phyloP scores from a whole-genome alignment of 2,888 invertebrate genomes.

The Arctia plantaginis region DNA sequence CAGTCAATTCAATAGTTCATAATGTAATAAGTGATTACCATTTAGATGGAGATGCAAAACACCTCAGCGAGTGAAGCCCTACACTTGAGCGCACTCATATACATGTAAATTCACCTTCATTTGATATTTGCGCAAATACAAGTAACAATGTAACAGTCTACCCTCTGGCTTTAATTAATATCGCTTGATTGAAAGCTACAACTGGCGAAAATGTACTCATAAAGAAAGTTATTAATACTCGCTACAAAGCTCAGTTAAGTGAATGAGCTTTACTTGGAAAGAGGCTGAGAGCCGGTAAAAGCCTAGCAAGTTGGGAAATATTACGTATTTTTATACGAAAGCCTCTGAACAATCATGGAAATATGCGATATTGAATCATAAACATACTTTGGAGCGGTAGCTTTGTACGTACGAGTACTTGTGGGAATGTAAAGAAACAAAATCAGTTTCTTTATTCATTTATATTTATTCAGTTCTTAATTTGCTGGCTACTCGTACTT shows the following conservation, averaged over 20 bases:
- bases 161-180: conserved; percentile 14
- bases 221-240: conserved; percentile 17
- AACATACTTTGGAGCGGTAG: background rate
- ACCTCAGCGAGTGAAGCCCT: conserved; percentile 42
- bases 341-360: conserved; percentile 6
- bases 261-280: conserved; percentile 15
- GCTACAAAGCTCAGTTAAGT: conserved; percentile 10
- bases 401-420: background rate
- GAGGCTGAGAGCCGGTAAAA: conserved; percentile 2
- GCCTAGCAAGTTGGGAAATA: conserved; percentile 5
- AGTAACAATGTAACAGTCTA: conserved; percentile 5
- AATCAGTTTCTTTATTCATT: background rate
- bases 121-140: conserved; percentile 34
- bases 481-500: background rate
- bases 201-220: conserved; percentile 7
- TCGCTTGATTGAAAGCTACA: conserved; percentile 13
- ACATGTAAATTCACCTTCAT: conserved; percentile 59
- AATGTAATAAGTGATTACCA: conserved; percentile 56
- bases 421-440: background rate
- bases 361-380: conserved; percentile 17
- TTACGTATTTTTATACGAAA: conserved; percentile 12
- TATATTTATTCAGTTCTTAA: background rate
- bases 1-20: conserved; percentile 40
- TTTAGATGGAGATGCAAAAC: conserved; percentile 55
- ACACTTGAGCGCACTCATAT: conserved; percentile 48